Base-by-base conservation (phyloP, 2,888 invertebrate species). In the Gisinianus flammeolus region DNA sequence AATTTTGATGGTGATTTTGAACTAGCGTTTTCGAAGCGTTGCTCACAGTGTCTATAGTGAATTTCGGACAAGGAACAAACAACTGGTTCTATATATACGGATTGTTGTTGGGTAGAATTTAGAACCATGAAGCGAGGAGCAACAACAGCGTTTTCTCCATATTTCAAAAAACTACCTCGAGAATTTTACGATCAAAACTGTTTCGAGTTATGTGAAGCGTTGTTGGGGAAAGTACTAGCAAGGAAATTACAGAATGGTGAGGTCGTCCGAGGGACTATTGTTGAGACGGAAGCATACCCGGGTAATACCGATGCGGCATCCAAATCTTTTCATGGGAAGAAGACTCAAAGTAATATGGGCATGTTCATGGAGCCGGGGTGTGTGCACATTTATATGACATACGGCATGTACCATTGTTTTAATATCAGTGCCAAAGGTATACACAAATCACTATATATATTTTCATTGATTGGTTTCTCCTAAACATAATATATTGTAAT, bases 361-460 rank as follows among this genome's bases (percentile, higher is more conserved):
- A 92, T 93, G 92, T 93, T 90, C 85, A 92, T 92, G 91, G 86
- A 88, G 74, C 90, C 92, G 26, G 93, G 93, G 22, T 93, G 93
- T 12, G 88, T 90, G 31, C 93, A 91, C 86, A 91, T 93, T 3
- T 93, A 93, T 84, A 88, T 91, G 84, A 92, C 92, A 0, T 93
- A 93, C 85, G 93, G 93, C 81, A 91, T 92, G 90, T 92, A 93
- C 85, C 89, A 90, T 85, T 92, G 92, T 85, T 90, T 93, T 85
- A 93, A 93, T 86, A 91, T 93, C 79, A 92, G 92, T 35, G 90
- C 91, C 83, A 86, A 87, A 87, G 91, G 91, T 91, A 85, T 82
- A 83, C 79, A 31, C 26, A n/a, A n/a, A n/a, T n/a, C n/a, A n/a
- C n/a, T n/a, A n/a, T n/a, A n/a, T n/a, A n/a, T n/a, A n/a, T n/a